Evolutionary conservation across 2,113 vertebrate genomes (phyloP).

Genomic region (Thomomys bottae): DNA sequence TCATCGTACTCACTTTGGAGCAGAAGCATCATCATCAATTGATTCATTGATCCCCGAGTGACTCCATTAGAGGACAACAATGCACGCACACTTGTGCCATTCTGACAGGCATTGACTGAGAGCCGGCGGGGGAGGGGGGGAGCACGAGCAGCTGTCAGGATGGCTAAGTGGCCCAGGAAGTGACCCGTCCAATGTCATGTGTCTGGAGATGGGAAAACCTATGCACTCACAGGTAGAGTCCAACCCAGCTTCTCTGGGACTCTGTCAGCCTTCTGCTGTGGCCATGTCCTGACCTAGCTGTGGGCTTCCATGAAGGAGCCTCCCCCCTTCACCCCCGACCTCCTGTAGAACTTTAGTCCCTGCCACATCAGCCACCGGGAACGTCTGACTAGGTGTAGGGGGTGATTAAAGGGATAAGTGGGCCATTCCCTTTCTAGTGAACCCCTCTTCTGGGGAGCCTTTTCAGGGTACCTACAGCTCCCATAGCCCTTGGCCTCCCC

Average conservation of each 20-base stretch:
- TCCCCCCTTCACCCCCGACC: not conserved
- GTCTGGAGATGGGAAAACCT: not conserved
- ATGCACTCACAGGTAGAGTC: too few relatives aligned
- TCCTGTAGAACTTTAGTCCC: not conserved
- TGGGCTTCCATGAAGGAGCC: not conserved
- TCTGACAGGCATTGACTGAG: constrained; percentile 64
- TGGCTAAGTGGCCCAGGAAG: not conserved
- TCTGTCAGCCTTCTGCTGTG: not conserved
- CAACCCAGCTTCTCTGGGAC: fast-evolving
- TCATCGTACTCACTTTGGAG: not conserved
- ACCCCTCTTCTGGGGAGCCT: fast-evolving
- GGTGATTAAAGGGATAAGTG: not conserved
- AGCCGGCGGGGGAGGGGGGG: too few relatives aligned
- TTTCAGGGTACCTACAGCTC: not conserved
- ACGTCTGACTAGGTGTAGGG: not conserved
- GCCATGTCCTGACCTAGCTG: fast-evolving
- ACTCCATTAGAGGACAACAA: constrained; percentile 76
- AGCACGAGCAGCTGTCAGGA: constrained; percentile 65
- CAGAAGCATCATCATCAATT: constrained; percentile 74
- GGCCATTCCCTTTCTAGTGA: fast-evolving
- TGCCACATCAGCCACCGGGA: not conserved
- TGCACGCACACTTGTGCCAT: not conserved
- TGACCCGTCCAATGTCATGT: not conserved
- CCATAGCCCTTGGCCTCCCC: not conserved
- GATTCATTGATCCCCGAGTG: constrained; percentile 61